Base-by-base conservation (phyloP, 2,113 vertebrate genomes). In the Neolamprologus tretocephalus region DNA sequence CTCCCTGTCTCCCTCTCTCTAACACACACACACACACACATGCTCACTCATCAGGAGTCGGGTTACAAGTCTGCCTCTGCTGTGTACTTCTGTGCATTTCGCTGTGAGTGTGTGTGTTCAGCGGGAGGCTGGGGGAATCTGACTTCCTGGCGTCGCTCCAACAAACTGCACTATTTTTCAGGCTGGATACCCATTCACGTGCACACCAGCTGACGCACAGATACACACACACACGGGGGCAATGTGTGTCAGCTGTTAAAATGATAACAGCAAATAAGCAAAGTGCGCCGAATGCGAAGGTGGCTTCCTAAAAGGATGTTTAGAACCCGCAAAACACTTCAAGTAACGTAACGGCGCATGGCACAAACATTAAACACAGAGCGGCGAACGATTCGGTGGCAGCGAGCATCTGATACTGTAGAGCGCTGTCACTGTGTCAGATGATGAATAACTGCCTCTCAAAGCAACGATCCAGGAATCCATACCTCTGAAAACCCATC, bases 81-180 rank as follows among this genome's bases (percentile, higher is more conserved):
- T 68, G 47, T 91, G 86, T 83, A 42, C 58, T 89, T 86, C 17
- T 86, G 71, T 87, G 83, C 35, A 61, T 82, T 71, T 91, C 21
- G 55, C 31, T 35, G 89, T 21, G 66, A 61, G 86, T 86, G 80
- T 88, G 86, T 86, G 86, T 84, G 89, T 80, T 85, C 31, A 78
- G 83, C 45, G 82, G 71, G 81, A 40, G 89, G 63, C 55, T 53
- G 55, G 53, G 83, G 83, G 82, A 84, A 86, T 91, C 81, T 87
- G 83, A 88, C 92, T 93, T 92, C 82, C 88, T 93, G 91, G 89
- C 83, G 2, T 89, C 68, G 31, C 40, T 91, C 91, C 94, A 92
- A 80, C 81, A 87, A 89, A 90, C 73, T 90, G 88, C 80, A 73
- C 88, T 91, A 82, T 87, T 92, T 84, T 88, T 91, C 89, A 90